Evolutionary conservation across 1,140 invertebrate species (phyloP).

Genomic region (Hetaerina americana): DNA sequence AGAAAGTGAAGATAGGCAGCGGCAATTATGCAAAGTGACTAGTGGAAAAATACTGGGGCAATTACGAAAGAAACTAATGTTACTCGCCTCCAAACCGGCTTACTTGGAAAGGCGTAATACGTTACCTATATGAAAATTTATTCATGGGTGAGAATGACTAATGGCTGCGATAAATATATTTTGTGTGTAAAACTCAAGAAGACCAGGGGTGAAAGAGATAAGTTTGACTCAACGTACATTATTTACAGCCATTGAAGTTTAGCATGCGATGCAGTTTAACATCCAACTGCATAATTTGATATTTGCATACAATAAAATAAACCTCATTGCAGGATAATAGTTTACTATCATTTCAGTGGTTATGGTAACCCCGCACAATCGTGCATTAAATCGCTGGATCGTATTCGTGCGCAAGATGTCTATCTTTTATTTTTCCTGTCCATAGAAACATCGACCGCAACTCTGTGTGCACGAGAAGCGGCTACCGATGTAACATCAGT

Average conservation of each 20-base stretch:
- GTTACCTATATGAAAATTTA: not conserved
- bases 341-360: too few species aligned
- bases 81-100: not conserved
- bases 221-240: not conserved
- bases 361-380: too few species aligned
- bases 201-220: not conserved
- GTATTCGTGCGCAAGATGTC: too few species aligned
- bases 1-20: not conserved
- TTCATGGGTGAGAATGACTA: not conserved
- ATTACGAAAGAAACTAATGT: not conserved
- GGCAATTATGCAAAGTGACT: not conserved
- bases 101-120: not conserved
- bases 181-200: not conserved
- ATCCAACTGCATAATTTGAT: not conserved
- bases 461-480: too few species aligned
- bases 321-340: too few species aligned
- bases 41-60: not conserved
- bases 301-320: not conserved
- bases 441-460: too few species aligned
- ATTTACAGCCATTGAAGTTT: not conserved
- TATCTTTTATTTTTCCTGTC: too few species aligned
- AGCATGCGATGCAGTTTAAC: not conserved
- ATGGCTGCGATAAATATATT: not conserved
- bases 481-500: too few species aligned
- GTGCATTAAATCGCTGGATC: too few species aligned